phyloP scores from a whole-genome alignment of 2,797 vertebrate species.

The Sorex maritimensis region DNA sequence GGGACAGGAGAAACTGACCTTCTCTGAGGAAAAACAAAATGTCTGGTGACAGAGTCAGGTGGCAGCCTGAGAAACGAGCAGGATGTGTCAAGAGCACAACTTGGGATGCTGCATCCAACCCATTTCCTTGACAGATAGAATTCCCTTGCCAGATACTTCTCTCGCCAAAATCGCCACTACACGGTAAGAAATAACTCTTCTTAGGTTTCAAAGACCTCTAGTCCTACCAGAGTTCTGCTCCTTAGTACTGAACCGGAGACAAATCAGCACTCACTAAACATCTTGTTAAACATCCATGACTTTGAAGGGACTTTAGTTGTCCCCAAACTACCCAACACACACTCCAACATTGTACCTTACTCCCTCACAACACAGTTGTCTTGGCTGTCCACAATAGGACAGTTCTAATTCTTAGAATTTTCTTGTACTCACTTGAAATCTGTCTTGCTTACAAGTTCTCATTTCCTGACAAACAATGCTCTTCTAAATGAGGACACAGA shows the following conservation, averaged over 20 bases:
- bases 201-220: background rate
- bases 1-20: slow-evolving; percentile 42
- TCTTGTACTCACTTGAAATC: slow-evolving; percentile 34
- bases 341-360: background rate
- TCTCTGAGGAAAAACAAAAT: slow-evolving; percentile 54
- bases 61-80: slow-evolving; percentile 36
- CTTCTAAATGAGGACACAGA: slow-evolving; percentile 18
- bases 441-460: slow-evolving; percentile 44
- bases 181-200: background rate
- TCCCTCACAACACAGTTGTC: background rate
- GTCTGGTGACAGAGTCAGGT: background rate
- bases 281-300: slow-evolving; percentile 22
- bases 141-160: slow-evolving; percentile 13
- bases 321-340: background rate
- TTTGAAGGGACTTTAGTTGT: background rate
- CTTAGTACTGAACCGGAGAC: slow-evolving; percentile 9
- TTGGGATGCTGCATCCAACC: background rate
- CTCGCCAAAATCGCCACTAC: background rate
- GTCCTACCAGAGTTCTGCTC: slow-evolving; percentile 16
- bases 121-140: background rate
- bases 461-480: background rate
- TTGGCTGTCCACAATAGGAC: background rate
- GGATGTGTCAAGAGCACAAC: background rate
- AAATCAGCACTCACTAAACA: slow-evolving; percentile 1
- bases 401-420: slow-evolving; percentile 52